Evolutionary conservation across 2,888 invertebrate genomes (phyloP).

Genomic region (Himalopsyche japonica): DNA sequence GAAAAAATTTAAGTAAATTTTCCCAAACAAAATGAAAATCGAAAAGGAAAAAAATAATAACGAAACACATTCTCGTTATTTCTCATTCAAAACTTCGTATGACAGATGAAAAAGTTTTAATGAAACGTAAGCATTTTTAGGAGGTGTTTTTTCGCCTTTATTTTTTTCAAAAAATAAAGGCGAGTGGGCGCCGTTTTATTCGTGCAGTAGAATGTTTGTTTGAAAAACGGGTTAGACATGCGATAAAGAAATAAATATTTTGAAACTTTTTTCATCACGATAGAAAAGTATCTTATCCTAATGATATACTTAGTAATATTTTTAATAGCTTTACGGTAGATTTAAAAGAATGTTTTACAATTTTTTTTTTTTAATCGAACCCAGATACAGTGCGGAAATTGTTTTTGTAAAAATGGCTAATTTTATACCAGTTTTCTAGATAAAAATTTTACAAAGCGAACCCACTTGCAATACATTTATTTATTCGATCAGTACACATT

Average conservation of each 20-base stretch:
- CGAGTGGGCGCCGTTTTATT: not conserved
- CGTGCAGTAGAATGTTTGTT: not conserved
- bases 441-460: too few relatives aligned
- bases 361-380: too few relatives aligned
- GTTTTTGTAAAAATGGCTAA: too few relatives aligned
- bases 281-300: not conserved
- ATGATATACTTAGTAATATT: not conserved
- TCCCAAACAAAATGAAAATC: not conserved
- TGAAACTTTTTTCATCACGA: not conserved
- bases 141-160: conserved; percentile 8
- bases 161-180: not conserved
- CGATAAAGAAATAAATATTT: not conserved
- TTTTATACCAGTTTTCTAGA: too few relatives aligned
- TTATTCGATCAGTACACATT: too few relatives aligned
- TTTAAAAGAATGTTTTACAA: too few relatives aligned
- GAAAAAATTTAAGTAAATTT: not conserved
- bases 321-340: not conserved
- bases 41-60: not conserved
- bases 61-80: not conserved
- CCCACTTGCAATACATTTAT: too few relatives aligned
- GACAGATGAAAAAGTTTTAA: conserved; percentile 38
- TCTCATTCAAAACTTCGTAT: conserved; percentile 20
- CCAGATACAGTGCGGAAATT: too few relatives aligned
- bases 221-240: not conserved
- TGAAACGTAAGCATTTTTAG: conserved; percentile 33